Percentiles rank a stretch among this genome's conserved stretches.
Conservation (phyloP, 1,140 invertebrate genomes). For the Oryctes rhinoceros region DNA sequence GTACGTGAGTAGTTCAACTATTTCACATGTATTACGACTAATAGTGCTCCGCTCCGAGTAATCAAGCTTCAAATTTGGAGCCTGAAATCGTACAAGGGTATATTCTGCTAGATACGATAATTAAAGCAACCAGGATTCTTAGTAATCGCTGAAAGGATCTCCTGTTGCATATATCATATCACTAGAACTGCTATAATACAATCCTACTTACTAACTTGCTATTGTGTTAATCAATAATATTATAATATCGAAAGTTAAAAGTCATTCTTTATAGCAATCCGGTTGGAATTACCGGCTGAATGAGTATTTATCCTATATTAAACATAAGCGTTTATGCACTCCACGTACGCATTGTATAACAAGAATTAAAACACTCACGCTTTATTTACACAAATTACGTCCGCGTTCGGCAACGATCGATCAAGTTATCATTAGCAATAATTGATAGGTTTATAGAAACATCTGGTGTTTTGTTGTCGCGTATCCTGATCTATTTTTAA, state of each 20-base stretch:
- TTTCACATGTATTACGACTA: too few species aligned
- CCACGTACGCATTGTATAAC: background rate
- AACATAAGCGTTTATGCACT: background rate
- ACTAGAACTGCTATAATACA: too few species aligned
- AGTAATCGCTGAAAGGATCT: too few species aligned
- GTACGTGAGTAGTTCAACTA: too few species aligned
- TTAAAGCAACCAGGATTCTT: too few species aligned
- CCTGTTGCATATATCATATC: too few species aligned
- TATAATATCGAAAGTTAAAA: slow-evolving; percentile 2
- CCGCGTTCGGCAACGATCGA: background rate
- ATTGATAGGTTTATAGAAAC: background rate
- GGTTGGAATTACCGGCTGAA: slow-evolving; percentile 17
- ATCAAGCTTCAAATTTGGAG: too few species aligned
- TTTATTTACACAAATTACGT: slow-evolving; percentile 13
- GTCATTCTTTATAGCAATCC: slow-evolving; percentile 30
- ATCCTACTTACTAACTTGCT: too few species aligned
- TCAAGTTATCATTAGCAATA: background rate
- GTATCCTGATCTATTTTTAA: slow-evolving; percentile 17
- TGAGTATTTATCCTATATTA: background rate
- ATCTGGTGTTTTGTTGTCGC: background rate
- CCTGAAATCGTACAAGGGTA: too few species aligned
- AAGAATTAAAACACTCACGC: slow-evolving; percentile 22
- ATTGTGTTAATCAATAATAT: slow-evolving; percentile 9
- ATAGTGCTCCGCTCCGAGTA: too few species aligned
- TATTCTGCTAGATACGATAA: too few species aligned